Conservation (phyloP, 2,797 vertebrate species). For the Crocidura indochinensis region DNA sequence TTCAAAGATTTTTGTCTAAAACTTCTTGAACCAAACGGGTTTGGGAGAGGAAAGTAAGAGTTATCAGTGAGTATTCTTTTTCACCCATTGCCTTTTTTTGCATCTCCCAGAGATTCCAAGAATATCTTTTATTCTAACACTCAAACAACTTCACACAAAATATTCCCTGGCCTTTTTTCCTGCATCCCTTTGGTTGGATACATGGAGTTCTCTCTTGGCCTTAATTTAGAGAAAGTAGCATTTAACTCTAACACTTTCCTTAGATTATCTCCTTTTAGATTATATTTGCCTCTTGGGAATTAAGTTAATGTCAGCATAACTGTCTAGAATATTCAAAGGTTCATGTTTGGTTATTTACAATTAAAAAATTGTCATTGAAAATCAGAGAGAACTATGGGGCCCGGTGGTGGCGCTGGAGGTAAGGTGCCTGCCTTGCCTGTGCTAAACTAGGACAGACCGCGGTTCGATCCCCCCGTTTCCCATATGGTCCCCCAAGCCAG, state of each 20-base stretch:
- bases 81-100: background rate
- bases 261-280: conserved; percentile 7
- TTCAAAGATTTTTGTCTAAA: conserved; percentile 65
- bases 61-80: conserved; percentile 52
- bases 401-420: too few species aligned
- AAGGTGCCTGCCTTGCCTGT: too few species aligned
- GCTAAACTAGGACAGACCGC: too few species aligned
- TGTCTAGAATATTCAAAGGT: conserved; percentile 26
- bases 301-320: conserved; percentile 16
- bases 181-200: background rate
- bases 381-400: too few species aligned
- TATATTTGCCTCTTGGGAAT: conserved; percentile 45
- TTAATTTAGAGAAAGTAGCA: conserved; percentile 13
- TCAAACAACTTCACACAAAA: conserved; percentile 29
- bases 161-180: background rate
- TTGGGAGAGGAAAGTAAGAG: conserved; percentile 49
- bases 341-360: background rate
- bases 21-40: conserved; percentile 56
- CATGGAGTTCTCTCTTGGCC: background rate
- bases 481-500: too few species aligned
- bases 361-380: background rate
- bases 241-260: conserved; percentile 22
- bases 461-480: too few species aligned
- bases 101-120: conserved; percentile 50
- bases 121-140: conserved; percentile 23